phyloP scores from a whole-genome alignment of 2,797 vertebrate species.

The Rhinatrema bivittatum region DNA sequence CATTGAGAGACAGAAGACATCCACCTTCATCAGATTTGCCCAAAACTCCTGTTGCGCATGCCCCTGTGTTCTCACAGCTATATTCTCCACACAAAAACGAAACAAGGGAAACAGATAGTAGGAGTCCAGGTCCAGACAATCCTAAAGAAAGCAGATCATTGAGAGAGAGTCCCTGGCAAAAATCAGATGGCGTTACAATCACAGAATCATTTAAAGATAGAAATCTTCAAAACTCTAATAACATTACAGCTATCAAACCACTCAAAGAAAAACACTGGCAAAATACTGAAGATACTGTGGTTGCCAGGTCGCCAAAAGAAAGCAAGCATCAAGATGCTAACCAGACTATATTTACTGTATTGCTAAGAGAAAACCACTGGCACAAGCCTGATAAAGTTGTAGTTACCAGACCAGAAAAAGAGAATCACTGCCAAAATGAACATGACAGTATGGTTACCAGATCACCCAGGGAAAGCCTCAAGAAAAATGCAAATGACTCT shows the following conservation, averaged over 20 bases:
- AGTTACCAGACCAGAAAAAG: too few species aligned
- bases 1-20: not conserved
- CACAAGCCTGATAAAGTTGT: too few species aligned
- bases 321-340: not conserved
- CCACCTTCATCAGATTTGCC: not conserved
- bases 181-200: not conserved
- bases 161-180: not conserved
- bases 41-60: conserved; percentile 29
- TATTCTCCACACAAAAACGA: conserved; percentile 22
- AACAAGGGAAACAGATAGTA: not conserved
- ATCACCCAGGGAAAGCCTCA: not conserved
- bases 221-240: not conserved
- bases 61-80: conserved; percentile 55
- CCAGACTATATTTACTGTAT: not conserved
- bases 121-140: not conserved
- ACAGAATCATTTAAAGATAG: not conserved
- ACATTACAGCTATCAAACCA: not conserved
- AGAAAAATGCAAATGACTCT: not conserved
- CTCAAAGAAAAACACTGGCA: not conserved
- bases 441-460: not conserved
- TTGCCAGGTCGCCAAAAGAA: not conserved
- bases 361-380: not conserved
- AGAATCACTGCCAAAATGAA: too few species aligned
- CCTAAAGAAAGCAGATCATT: not conserved
- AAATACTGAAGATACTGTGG: not conserved